Evolutionary conservation across 2,888 invertebrate genomes (phyloP).

Genomic region (Cybosia mesomella): DNA sequence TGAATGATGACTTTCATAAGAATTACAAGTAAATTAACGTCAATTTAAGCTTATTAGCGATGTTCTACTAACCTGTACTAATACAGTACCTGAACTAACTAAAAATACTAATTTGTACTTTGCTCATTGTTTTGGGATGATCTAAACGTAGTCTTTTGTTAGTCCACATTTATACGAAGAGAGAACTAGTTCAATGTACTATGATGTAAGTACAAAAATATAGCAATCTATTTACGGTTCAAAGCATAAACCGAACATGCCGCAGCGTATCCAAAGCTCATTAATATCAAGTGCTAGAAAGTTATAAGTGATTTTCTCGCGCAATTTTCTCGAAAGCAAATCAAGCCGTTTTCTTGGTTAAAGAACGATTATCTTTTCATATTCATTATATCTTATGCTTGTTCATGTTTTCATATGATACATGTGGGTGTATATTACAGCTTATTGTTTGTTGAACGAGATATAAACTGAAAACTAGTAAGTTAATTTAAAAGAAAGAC

Average conservation of each 20-base stretch:
- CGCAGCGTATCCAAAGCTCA: slow-evolving; percentile 41
- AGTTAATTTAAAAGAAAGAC: not conserved
- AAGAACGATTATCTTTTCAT: slow-evolving; percentile 22
- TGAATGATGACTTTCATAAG: too few relatives aligned
- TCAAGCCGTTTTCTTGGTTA: slow-evolving; percentile 23
- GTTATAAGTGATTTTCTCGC: slow-evolving; percentile 56
- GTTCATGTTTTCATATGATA: not conserved
- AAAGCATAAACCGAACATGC: slow-evolving; percentile 23
- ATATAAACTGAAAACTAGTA: not conserved
- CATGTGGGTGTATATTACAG: not conserved
- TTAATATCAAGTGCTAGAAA: slow-evolving; percentile 62
- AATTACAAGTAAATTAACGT: too few relatives aligned
- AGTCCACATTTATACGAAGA: not conserved
- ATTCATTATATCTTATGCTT: slow-evolving; percentile 2
- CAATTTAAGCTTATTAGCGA: too few relatives aligned
- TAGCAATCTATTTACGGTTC: slow-evolving; percentile 16
- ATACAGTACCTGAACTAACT: too few relatives aligned
- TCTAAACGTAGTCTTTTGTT: not conserved
- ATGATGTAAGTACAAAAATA: slow-evolving; percentile 3
- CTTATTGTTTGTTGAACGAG: not conserved
- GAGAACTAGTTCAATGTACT: not conserved
- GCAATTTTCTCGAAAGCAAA: slow-evolving; percentile 54
- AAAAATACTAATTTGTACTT: too few relatives aligned
- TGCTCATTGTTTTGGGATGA: not conserved
- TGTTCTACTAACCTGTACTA: too few relatives aligned